Evolutionary conservation across 2,888 invertebrate genomes (phyloP), one percentile per base, ranked within the genome.

Genomic region (Oscheius sp.): DNA sequence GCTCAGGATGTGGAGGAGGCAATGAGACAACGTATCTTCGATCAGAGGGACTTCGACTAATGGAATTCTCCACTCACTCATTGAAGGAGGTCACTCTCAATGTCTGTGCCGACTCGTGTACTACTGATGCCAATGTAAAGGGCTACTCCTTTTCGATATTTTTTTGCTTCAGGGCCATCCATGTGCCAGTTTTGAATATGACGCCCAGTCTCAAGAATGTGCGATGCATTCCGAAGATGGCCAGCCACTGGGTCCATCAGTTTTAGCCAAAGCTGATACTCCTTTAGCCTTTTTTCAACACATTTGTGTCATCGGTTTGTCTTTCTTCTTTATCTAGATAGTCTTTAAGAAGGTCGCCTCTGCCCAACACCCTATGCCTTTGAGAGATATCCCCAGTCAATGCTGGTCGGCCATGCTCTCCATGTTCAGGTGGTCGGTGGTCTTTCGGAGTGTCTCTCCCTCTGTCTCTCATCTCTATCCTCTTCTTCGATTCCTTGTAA

Each of bases 121-220:
- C 80, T 5, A 67, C 70, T 41, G 74, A 74, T 44, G 63, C 57
- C 12, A 73, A 75, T 49, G 77, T 74, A 36, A 41, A 20, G n/a
- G 20, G n/a, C 14, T 12, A 12, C 4, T 12, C 14, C 20, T 17
- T 20, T 17, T 2, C 4, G 41, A 41, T 4, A 41, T 36, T 14
- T 36, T 36, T 36, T 45, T 8, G 14, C 41, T 69, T 50, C 30
- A 78, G 78, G 73, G 73, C 1, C 70, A 77, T 36, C 56, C 75
- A 20, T 84, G 84, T 70, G 72, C 73, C 24, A 80, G 83, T n/a
- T 84, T 84, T 67, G 82, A 82, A 50, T 84, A 84, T 76, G 81
- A 84, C 54, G 76, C 83, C 0, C 77, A 72, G 1, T 62, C 66
- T 20, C 81, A 80, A 45, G 80, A 77, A 51, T 84, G 84, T 57